phyloP scores from a whole-genome alignment of 2,797 vertebrate species.

The Tamandua tetradactyla region DNA sequence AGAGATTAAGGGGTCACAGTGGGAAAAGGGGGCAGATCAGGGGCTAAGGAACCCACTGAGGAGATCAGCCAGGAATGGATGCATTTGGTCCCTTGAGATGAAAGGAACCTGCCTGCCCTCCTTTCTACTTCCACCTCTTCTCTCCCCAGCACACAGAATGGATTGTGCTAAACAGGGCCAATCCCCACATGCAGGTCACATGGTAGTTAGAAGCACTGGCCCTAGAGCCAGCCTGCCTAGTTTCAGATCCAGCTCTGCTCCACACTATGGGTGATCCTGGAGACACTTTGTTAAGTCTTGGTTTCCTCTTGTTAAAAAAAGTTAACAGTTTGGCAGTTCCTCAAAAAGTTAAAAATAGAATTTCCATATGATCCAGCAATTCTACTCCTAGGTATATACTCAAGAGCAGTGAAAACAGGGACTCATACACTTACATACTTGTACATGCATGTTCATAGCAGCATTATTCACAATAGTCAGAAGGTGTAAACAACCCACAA shows the following conservation, averaged over 20 bases:
- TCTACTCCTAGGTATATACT: neutral
- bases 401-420: neutral
- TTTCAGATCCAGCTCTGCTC: neutral
- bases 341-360: neutral
- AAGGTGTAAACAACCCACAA: neutral
- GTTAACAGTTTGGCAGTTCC: neutral
- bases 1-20: neutral
- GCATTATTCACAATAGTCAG: neutral
- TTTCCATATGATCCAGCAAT: neutral
- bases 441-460: neutral
- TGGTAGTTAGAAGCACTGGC: neutral
- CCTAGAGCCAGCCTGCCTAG: neutral
- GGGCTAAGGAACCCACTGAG: neutral
- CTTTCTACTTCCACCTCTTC: neutral
- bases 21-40: neutral
- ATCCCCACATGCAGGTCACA: fast-evolving
- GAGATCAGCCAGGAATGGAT: neutral
- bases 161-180: fast-evolving
- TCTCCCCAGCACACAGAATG: neutral
- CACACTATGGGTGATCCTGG: neutral
- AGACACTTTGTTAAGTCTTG: neutral
- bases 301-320: neutral
- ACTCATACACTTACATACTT: neutral
- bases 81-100: neutral
- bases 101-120: neutral